phyloP scores from a whole-genome alignment of 2,797 vertebrate genomes.

The Hephaestus fuliginosus region DNA sequence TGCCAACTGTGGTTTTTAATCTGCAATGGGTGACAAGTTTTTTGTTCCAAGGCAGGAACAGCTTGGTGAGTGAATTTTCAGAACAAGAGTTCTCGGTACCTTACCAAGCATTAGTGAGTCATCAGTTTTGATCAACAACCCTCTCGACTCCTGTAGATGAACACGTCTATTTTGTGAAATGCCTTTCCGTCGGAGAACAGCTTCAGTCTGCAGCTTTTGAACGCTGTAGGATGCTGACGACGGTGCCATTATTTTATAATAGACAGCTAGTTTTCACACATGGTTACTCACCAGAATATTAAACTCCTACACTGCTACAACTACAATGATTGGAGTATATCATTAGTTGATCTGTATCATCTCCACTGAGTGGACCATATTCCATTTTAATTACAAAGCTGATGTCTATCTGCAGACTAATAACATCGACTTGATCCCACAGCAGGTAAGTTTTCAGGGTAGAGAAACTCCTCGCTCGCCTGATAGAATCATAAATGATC shows the following conservation, averaged over 20 bases:
- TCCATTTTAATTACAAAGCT: slow-evolving; percentile 49
- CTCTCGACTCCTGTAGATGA: background rate
- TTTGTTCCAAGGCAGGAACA: slow-evolving; percentile 15
- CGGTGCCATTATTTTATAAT: background rate
- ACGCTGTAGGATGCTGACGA: background rate
- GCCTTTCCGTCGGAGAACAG: slow-evolving; percentile 1
- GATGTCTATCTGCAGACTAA: slow-evolving; percentile 15
- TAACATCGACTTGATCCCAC: slow-evolving; percentile 26
- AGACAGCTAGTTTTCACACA: slow-evolving; percentile 6
- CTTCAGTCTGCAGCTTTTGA: slow-evolving; percentile 21
- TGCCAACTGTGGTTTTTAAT: background rate
- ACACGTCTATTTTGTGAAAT: slow-evolving; percentile 3
- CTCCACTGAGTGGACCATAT: background rate
- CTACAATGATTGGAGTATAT: slow-evolving; percentile 9
- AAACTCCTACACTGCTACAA: slow-evolving; percentile 12
- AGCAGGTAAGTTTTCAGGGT: slow-evolving; percentile 19
- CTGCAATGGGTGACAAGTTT: background rate
- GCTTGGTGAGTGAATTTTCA: background rate
- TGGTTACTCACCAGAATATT: slow-evolving; percentile 16
- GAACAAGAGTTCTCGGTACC: background rate
- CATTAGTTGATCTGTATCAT: background rate
- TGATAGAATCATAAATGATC: slow-evolving; percentile 22
- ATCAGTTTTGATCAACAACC: slow-evolving; percentile 1
- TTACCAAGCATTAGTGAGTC: background rate
- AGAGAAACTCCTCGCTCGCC: slow-evolving; percentile 7